Evolutionary conservation across 2,888 invertebrate genomes (phyloP), one percentile per base, ranked within the genome.

Genomic region (Drosophila flavopinicola): DNA sequence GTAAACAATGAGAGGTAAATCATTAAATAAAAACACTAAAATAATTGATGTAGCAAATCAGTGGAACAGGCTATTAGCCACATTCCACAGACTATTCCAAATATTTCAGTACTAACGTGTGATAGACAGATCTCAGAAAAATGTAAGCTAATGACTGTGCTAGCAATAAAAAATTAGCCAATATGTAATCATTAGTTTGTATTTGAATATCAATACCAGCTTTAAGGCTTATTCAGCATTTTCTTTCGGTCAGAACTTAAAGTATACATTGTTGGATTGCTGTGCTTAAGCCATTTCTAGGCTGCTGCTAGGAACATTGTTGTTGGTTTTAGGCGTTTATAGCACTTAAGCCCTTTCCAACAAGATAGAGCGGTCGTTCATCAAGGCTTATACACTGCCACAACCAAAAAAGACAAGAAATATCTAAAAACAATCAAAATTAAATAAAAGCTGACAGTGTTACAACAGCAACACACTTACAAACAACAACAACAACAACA

Each of bases 341-440:
- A 53, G 70, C 75, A 65, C 83, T 82, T 71, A 85, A 82, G 66
- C 83, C 76, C 56, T 82, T 85, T 60, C 65, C 52, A 77, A 78
- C 52, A 33, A 38, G 38, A 53, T 72, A 66, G 68, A 66, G 59
- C 23, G 49, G 38, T 57, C 70, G 68, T 78, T 69, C 45, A 82
- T 85, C 70, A 82, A 61, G 57, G 35, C 58, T 64, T 61, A 29
- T 45, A 53, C 52, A 45, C 35, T 42, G 35, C 13, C 23, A 27
- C 4, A 44, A 9, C 7, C 10, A 45, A 13, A 44, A 44, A 13
- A 64, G 17, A 59, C 51, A 42, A 41, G 39, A 32, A 56, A 67
- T 86, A 66, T 75, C 44, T 58, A 41, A 66, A 83, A 70, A 47
- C 79, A 75, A 78, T 75, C 61, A 61, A 74, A 75, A 58, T 56